phyloP scores from a whole-genome alignment of 2,888 invertebrate species.

The Elysia crispata region DNA sequence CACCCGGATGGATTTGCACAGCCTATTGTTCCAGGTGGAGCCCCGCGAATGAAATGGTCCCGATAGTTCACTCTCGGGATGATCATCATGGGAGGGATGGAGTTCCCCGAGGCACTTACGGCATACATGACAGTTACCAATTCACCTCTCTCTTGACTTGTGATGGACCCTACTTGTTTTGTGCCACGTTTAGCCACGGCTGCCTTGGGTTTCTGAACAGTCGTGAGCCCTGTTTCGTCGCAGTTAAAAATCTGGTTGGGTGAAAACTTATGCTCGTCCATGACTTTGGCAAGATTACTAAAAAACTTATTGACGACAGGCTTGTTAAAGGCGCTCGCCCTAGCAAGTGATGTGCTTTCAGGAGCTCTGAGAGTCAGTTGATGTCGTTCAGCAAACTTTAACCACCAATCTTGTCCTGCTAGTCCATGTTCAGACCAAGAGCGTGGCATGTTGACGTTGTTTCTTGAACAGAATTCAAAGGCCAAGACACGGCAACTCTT shows the following conservation, averaged over 20 bases:
- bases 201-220: slow-evolving; percentile 31
- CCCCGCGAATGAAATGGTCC: slow-evolving; percentile 7
- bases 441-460: no score
- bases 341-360: neutral
- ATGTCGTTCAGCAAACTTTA: no score
- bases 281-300: neutral
- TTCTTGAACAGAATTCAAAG: no score
- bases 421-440: no score
- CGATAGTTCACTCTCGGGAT: slow-evolving; percentile 43
- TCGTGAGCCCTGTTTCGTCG: slow-evolving; percentile 29
- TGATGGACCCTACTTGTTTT: slow-evolving; percentile 32
- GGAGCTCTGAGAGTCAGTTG: no score
- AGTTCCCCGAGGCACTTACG: slow-evolving; percentile 46
- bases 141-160: slow-evolving; percentile 41
- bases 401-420: no score
- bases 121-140: slow-evolving; percentile 37
- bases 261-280: slow-evolving; percentile 11
- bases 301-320: neutral
- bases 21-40: slow-evolving; percentile 41
- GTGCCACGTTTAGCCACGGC: neutral
- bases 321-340: neutral
- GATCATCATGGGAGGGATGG: slow-evolving; percentile 42
- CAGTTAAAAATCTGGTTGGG: slow-evolving; percentile 20
- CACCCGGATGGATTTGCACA: slow-evolving; percentile 43
- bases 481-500: no score